Base-by-base conservation (phyloP, 2,888 invertebrate species). In the Agapetus fuscipes region DNA sequence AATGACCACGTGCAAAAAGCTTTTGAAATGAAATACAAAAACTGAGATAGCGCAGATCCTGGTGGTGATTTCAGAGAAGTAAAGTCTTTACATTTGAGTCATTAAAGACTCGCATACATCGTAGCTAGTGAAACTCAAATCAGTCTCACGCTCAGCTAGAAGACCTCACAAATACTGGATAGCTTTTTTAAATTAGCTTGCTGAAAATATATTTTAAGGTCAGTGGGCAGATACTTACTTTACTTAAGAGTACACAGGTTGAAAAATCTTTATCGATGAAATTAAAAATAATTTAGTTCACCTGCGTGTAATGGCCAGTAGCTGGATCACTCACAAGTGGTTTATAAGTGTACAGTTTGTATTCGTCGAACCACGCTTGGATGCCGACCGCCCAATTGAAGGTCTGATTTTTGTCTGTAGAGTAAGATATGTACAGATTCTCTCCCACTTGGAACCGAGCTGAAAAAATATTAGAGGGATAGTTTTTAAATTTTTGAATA, bases 251-350 rank as follows among this genome's bases (percentile, higher is more conserved):
- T 25, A 25, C 10, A 9, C 10, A 25, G 25, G 10, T 25, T 11
- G 11, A 5, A 29, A 29, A n/a, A 29, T 29, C 5, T 11, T 5
- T 9, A 29, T 9, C 6, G 12, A 20, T 6, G 20, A 20, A 20
- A 6, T 20, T 20, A 20, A 20, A 20, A 20, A 20, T 6, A 20
- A 20, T 20, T 20, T 6, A 20, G 9, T 20, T 20, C 9, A 35
- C 35, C 28, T 35, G 35, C 9, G 35, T 35, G 12, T 35, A 35
- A 28, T 35, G 35, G 7, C 35, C 35, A 10, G 35, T 35, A 7
- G 27, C 12, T 14, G 30, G 30, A 16, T 30, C 30, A 11, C 5
- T 3, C 3, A 30, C 17, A n/a, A 27, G 12, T 12, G 13, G 6
- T 12, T 16, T 17, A 11, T 35, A 35, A 16, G 3, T 28, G 11